These are phyloP conservation scores for Cerastis rubricosa DNA, from an alignment of 2,888 invertebrate genomes.

Conservation along the genomic window DNA sequence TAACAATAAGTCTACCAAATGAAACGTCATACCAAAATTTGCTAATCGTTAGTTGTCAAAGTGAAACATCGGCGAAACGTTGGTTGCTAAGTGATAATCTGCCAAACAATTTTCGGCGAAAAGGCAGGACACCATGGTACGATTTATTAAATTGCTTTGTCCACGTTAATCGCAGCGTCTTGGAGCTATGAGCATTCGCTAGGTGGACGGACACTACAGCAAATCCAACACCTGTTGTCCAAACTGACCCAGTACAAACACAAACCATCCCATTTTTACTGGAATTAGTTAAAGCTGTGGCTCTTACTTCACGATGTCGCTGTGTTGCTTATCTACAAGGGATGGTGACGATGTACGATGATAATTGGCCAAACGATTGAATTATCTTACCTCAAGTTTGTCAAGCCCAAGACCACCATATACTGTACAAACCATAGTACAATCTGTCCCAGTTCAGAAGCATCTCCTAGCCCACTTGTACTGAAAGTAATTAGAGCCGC, in stretches of 20 bases:
- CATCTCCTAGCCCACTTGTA: conserved; percentile 32
- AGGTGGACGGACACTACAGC: background rate
- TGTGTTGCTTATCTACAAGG: background rate
- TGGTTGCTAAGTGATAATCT: too few relatives aligned
- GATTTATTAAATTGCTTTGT: background rate
- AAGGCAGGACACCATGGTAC: too few relatives aligned
- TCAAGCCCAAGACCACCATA: background rate
- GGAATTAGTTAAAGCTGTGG: background rate
- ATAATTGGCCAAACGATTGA: background rate
- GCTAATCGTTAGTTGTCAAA: too few relatives aligned
- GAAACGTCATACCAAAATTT: too few relatives aligned
- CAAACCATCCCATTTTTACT: background rate
- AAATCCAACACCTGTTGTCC: background rate
- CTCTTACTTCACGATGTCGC: background rate
- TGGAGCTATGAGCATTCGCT: too few relatives aligned
- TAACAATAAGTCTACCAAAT: too few relatives aligned
- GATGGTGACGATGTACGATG: background rate
- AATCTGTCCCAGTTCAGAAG: conserved; percentile 4
- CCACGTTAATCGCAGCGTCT: too few relatives aligned
- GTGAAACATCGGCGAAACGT: too few relatives aligned
- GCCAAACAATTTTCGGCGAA: too few relatives aligned
- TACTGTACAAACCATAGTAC: background rate
- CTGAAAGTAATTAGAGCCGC: conserved; percentile 54
- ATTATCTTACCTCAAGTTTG: background rate
- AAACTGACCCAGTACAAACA: background rate